Evolutionary conservation across 2,113 vertebrate species (phyloP), one percentile per base, ranked within the genome.

Genomic region (Trachemys scripta): DNA sequence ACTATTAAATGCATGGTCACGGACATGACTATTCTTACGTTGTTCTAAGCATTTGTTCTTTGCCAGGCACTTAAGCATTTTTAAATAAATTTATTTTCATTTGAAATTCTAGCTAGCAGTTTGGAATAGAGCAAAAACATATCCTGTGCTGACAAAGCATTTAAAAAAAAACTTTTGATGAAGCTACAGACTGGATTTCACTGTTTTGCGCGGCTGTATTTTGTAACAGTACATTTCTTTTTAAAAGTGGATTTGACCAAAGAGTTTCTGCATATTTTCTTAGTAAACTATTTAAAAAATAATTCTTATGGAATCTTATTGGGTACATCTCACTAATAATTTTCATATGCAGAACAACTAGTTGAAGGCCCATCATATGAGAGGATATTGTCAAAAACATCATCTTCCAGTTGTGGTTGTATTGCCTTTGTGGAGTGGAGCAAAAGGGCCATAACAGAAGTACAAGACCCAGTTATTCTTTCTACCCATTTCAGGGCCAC

Each of bases 1-100:
- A 94, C 96, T 79, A 90, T 16, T 88, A 95, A 93, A 93, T 56
- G 82, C 72, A 89, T 85, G 92, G 95, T 45, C 87, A 72, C 10
- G 4, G 90, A 82, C 42, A 93, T 89, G 89, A 89, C 42, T 14
- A 82, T n/a, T 80, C 90, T 94, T 83, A 88, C 8, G 5, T 22
- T 29, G 65, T 22, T 81, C 57, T 72, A 56, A 93, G 89, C n/a
- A 84, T 47, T 59, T 94, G 42, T 47, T 81, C 57, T 83, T 91
- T 92, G 62, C 54, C 82, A 69, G 25, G 85, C 22, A 53, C 88
- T 90, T 45, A 82, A 79, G 81, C 75, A 93, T 94, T 88, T 91
- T 76, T 69, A 20, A 85, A 92, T n/a, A 92, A 94, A 42, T 59
- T 8, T 2, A 17, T 47, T 82, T 51, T 50, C 6, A n/a, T 65